These are phyloP conservation scores for Venturia canescens DNA, from an alignment of 1,140 invertebrate species.

Conservation along the genomic window DNA sequence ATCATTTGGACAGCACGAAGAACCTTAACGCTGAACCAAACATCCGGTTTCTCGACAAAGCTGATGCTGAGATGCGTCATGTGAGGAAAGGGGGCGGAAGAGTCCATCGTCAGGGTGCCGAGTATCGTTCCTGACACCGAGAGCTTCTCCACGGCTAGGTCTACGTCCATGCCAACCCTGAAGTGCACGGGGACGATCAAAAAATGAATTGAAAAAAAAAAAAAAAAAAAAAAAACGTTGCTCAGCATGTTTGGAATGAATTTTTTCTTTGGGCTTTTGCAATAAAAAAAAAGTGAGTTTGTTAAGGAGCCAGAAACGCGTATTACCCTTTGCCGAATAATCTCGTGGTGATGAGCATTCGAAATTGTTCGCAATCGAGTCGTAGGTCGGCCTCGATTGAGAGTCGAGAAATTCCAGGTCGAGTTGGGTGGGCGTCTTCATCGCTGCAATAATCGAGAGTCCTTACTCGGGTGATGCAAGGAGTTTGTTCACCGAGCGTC, in stretches of 20 bases:
- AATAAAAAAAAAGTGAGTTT: not conserved
- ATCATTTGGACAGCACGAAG: slow-evolving; percentile 77
- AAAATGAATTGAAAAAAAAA: not conserved
- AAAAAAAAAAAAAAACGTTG: slow-evolving; percentile 24
- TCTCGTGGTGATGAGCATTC: slow-evolving; percentile 76
- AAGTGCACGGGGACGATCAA: no score
- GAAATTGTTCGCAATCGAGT: slow-evolving; percentile 77
- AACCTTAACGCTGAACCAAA: slow-evolving; percentile 78
- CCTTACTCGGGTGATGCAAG: slow-evolving; percentile 70
- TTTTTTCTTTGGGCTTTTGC: no score
- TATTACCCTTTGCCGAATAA: slow-evolving; percentile 77
- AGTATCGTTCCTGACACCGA: slow-evolving; percentile 76
- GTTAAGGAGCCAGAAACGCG: not conserved
- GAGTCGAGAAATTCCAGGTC: slow-evolving; percentile 67
- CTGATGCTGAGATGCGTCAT: slow-evolving; percentile 75
- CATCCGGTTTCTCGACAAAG: slow-evolving; percentile 79
- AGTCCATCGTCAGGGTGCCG: slow-evolving; percentile 74
- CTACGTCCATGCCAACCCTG: slow-evolving; percentile 75
- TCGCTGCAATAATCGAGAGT: slow-evolving; percentile 69
- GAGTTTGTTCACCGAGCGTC: slow-evolving; percentile 73
- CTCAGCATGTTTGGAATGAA: no score
- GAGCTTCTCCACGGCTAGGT: slow-evolving; percentile 77
- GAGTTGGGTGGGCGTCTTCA: slow-evolving; percentile 57
- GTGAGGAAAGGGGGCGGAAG: slow-evolving; percentile 78
- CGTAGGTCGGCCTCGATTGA: slow-evolving; percentile 77